Conservation (phyloP, 2,797 vertebrate genomes). For the Chelidonichthys spinosus region DNA sequence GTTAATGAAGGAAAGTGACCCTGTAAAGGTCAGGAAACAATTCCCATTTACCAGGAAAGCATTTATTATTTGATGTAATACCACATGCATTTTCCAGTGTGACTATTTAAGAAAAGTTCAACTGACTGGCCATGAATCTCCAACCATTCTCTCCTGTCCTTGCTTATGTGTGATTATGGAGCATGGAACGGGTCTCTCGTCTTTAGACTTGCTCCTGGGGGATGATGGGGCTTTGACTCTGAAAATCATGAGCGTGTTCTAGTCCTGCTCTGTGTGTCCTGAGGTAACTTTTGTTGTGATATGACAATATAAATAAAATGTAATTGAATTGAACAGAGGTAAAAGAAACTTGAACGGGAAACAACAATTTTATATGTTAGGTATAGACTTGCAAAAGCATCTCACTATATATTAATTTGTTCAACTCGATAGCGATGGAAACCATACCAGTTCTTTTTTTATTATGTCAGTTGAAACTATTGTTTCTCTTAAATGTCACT, state of each 20-base stretch:
- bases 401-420: not conserved
- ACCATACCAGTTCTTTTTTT: not conserved
- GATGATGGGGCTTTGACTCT: too few relatives aligned
- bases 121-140: not conserved
- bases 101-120: slow-evolving; percentile 7
- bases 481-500: slow-evolving; percentile 1
- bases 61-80: slow-evolving; percentile 1
- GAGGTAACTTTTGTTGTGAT: too few relatives aligned
- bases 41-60: slow-evolving; percentile 8
- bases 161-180: not conserved
- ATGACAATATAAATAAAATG: too few relatives aligned
- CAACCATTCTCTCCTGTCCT: not conserved
- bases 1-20: slow-evolving; percentile 18
- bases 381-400: not conserved
- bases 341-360: too few relatives aligned
- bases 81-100: slow-evolving; percentile 4
- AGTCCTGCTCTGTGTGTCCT: too few relatives aligned
- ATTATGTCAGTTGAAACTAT: not conserved
- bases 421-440: not conserved
- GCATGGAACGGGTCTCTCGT: not conserved
- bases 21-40: slow-evolving; percentile 17
- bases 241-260: too few relatives aligned
- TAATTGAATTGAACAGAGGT: too few relatives aligned
- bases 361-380: not conserved
- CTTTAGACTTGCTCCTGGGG: not conserved